Conservation (phyloP, 2,797 vertebrate genomes). For the Sebastes flavidus region DNA sequence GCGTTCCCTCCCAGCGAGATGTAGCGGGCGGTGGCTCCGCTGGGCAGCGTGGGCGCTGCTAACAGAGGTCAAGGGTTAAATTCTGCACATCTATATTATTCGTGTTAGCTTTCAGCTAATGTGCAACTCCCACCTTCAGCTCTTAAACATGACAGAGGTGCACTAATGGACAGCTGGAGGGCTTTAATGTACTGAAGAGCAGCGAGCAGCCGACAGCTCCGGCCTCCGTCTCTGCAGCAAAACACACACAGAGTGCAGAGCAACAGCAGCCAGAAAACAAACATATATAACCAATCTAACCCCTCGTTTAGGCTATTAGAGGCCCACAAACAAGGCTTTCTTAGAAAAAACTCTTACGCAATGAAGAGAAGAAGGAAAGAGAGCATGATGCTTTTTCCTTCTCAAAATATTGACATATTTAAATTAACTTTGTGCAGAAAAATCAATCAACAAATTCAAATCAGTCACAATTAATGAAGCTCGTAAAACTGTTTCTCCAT, state of each 20-base stretch:
- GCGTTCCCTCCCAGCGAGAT: constrained; percentile 34
- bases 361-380: not conserved
- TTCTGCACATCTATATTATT: constrained; percentile 58
- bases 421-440: not conserved
- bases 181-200: constrained; percentile 61
- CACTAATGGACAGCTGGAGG: constrained; percentile 70
- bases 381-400: not conserved
- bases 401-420: not conserved
- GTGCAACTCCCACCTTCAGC: constrained; percentile 60
- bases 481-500: not conserved
- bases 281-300: not conserved
- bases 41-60: constrained; percentile 37
- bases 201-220: constrained; percentile 9
- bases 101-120: constrained; percentile 67
- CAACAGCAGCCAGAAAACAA: not conserved
- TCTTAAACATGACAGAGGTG: constrained; percentile 59
- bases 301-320: rapidly evolving
- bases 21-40: constrained; percentile 13
- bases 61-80: constrained; percentile 61
- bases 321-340: not conserved
- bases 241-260: not conserved
- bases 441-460: not conserved
- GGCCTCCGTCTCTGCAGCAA: constrained; percentile 4
- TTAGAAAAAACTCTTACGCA: not conserved
- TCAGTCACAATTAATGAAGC: not conserved